Evolutionary conservation across 2,888 invertebrate genomes (phyloP), one percentile per base, ranked within the genome.

Genomic region (Nomada goodeniana): DNA sequence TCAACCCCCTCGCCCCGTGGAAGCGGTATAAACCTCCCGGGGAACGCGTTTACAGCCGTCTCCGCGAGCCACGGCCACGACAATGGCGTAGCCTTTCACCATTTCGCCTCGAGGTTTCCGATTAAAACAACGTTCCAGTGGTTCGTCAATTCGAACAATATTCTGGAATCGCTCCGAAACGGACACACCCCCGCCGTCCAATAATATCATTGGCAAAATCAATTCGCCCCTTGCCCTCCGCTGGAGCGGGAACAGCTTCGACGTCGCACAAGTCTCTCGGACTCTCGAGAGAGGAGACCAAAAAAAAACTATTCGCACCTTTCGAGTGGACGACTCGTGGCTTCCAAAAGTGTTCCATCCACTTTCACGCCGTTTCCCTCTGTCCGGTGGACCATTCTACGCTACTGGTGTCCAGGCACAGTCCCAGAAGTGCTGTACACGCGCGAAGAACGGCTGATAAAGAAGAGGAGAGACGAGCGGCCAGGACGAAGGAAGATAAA

Each of bases 391-490:
- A 57, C 23, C 75, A 55, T 76, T 63, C 81, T 86, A 86, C 85
- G 83, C 85, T 85, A 69, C 70, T 85, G 83, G 72, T 80, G 65
- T 67, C 81, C 75, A 55, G 72, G 63, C 72, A 79, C 67, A 76
- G 70, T 47, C 79, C 59, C 72, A 78, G 81, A 83, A 81, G 82
- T 84, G 86, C 75, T 83, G 36, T 36, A 85, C 82, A 82, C 82
- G 84, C 76, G 87, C 81, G 70, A 65, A 76, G 73, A 70, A 55
- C 69, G 5, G 15, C 36, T 36, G 36, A 36, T 36, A 36, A 36
- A 71, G 64, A 73, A 71, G 71, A 36, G 64, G 76, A 72, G 20
- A 55, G 20, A 59, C 4, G 4, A 3, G 50, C 36, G 36, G 36
- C 36, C 36, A 36, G 7, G 36, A 36, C 36, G 36, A 36, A 36